Evolutionary conservation across 2,888 invertebrate genomes (phyloP).

Genomic region (Girardia tigrina): DNA sequence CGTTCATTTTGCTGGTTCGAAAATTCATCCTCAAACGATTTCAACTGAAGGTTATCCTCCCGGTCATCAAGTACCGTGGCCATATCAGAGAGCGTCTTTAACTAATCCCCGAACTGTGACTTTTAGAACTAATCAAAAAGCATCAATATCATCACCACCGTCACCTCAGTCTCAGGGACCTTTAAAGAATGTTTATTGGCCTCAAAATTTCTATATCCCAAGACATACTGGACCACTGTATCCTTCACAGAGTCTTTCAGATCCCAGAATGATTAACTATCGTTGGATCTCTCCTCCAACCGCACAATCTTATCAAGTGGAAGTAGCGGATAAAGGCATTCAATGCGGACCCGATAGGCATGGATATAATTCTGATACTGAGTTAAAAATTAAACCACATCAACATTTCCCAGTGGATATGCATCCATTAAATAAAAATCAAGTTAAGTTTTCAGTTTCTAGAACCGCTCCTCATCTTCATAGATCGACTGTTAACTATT

Average conservation of each 20-base stretch:
- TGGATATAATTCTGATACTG: slow-evolving; percentile 23
- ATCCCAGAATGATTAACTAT: slow-evolving; percentile 21
- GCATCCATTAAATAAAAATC: neutral
- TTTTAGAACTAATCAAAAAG: slow-evolving; percentile 1
- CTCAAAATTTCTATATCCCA: neutral
- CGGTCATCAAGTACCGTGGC: slow-evolving; percentile 21
- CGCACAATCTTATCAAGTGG: slow-evolving; percentile 28
- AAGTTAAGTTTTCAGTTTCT: neutral
- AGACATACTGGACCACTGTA: neutral
- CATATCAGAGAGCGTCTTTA: slow-evolving; percentile 21
- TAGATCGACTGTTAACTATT: neutral
- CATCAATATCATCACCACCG: neutral
- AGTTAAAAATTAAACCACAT: neutral
- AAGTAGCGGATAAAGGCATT: slow-evolving; percentile 33
- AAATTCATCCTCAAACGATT: neutral
- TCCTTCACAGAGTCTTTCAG: slow-evolving; percentile 18
- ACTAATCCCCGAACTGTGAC: neutral
- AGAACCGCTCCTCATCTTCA: slow-evolving; percentile 9
- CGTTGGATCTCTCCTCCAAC: neutral
- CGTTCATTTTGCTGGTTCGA: slow-evolving; percentile 34
- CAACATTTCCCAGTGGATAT: slow-evolving; percentile 10
- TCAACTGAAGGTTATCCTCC: slow-evolving; percentile 27
- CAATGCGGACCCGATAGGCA: slow-evolving; percentile 34
- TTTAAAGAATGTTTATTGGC: slow-evolving; percentile 9
- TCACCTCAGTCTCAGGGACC: neutral